These are phyloP conservation scores for Toxostoma redivivum DNA, from an alignment of 2,113 vertebrate genomes.

Conservation along the genomic window DNA sequence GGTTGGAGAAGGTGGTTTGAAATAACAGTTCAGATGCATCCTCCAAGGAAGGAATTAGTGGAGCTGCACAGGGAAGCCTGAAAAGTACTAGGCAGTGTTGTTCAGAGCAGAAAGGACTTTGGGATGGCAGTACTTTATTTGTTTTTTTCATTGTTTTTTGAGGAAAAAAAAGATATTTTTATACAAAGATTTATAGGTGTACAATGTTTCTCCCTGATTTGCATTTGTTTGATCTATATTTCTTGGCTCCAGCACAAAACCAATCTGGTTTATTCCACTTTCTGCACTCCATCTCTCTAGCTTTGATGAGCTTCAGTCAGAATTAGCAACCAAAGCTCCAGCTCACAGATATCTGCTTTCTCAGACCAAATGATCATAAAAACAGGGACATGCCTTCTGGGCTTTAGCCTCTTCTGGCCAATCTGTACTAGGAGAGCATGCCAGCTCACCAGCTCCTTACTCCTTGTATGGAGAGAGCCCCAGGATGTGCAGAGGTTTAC, in stretches of 20 bases:
- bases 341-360: not conserved
- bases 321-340: not conserved
- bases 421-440: not conserved
- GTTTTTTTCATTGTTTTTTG: not conserved
- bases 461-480: not conserved
- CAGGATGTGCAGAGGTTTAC: not conserved
- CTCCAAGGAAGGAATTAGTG: not conserved
- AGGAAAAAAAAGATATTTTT: not conserved
- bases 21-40: not conserved
- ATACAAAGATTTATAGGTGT: not conserved
- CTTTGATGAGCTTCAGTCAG: not conserved
- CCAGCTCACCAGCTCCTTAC: not conserved
- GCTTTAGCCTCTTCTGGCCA: not conserved
- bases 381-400: not conserved
- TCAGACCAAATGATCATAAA: not conserved
- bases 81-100: not conserved
- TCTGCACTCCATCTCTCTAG: not conserved
- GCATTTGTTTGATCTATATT: not conserved
- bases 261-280: not conserved
- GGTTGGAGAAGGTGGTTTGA: not conserved
- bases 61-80: not conserved
- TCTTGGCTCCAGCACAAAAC: not conserved
- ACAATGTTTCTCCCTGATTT: not conserved
- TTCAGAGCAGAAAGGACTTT: not conserved
- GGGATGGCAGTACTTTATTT: not conserved